phyloP scores from a whole-genome alignment of 35 echinoderm and acorn worm species.

The Heliocidaris erythrogramma region DNA sequence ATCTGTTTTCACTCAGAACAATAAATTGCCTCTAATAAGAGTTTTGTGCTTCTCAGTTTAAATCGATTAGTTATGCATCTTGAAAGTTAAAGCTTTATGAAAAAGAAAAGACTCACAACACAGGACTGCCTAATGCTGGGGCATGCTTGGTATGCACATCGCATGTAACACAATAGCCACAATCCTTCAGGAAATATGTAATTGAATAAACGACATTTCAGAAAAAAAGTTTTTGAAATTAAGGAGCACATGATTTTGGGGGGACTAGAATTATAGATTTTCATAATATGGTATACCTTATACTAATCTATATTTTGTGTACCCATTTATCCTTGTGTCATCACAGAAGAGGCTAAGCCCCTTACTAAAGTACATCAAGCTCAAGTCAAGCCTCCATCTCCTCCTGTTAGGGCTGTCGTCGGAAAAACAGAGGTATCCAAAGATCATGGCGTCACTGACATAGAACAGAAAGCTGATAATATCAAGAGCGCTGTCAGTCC shows the following conservation, averaged over 20 bases:
- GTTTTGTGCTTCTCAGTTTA: neutral
- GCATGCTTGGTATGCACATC: neutral
- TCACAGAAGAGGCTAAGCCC: neutral
- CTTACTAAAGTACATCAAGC: neutral
- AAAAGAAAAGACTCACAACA: neutral
- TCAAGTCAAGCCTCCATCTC: neutral
- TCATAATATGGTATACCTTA: neutral
- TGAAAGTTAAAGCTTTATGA: neutral
- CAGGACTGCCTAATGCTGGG: neutral
- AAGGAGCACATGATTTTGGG: no score
- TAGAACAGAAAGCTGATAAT: neutral
- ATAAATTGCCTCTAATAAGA: neutral
- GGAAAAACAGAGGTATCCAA: slow-evolving; percentile 24
- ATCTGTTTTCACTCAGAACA: no score
- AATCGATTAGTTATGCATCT: neutral
- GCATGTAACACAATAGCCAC: neutral
- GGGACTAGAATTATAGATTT: neutral
- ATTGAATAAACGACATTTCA: no score
- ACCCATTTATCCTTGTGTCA: neutral
- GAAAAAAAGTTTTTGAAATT: no score
- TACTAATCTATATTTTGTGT: neutral
- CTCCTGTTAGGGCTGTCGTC: slow-evolving; percentile 16
- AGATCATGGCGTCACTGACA: slow-evolving; percentile 31
- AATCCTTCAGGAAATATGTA: no score
- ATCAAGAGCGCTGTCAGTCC: slow-evolving; percentile 29